Percentiles rank a stretch among this genome's conserved stretches.
These are phyloP conservation scores for Sericinus montela DNA, from an alignment of 2,888 invertebrate genomes.

Conservation along the genomic window DNA sequence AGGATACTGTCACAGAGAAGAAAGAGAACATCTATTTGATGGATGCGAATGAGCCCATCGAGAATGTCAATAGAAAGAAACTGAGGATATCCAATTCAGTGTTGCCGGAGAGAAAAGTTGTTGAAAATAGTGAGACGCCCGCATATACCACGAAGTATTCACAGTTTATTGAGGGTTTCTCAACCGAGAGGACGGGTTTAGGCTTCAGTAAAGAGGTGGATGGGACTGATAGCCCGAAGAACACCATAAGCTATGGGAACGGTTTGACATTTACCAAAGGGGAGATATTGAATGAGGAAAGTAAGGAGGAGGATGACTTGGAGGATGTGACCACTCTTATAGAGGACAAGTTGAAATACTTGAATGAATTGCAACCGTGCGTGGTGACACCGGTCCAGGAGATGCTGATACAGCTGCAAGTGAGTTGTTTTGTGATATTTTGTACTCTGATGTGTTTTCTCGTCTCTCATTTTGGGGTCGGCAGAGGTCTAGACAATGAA, in stretches of 20 bases:
- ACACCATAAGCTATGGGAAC: slow-evolving; percentile 60
- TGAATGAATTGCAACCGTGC: slow-evolving; percentile 66
- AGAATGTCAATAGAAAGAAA: slow-evolving; percentile 51
- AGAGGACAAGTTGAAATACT: slow-evolving; percentile 73
- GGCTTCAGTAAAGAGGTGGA: slow-evolving; percentile 58
- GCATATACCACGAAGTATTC: slow-evolving; percentile 71
- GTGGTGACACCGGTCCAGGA: slow-evolving; percentile 74
- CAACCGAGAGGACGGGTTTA: slow-evolving; percentile 67
- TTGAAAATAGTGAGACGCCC: slow-evolving; percentile 45
- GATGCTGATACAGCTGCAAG: slow-evolving; percentile 80
- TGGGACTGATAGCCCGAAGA: slow-evolving; percentile 44
- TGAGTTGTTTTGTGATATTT: slow-evolving; percentile 30
- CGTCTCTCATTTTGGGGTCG: too few relatives aligned
- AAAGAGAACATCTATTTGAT: slow-evolving; percentile 56
- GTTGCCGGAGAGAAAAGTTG: slow-evolving; percentile 50
- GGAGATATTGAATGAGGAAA: slow-evolving; percentile 66
- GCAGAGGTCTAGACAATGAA: too few relatives aligned
- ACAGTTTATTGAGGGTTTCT: slow-evolving; percentile 63
- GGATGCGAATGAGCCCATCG: slow-evolving; percentile 40
- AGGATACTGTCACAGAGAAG: slow-evolving; percentile 45
- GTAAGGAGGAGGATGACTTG: slow-evolving; percentile 53
- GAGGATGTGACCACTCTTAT: slow-evolving; percentile 61
- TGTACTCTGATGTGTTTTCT: too few relatives aligned
- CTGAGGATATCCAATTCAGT: slow-evolving; percentile 68
- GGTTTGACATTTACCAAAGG: slow-evolving; percentile 74